These are phyloP conservation scores for Cephonodes hylas DNA, from an alignment of 2,888 invertebrate species.

Conservation along the genomic window DNA sequence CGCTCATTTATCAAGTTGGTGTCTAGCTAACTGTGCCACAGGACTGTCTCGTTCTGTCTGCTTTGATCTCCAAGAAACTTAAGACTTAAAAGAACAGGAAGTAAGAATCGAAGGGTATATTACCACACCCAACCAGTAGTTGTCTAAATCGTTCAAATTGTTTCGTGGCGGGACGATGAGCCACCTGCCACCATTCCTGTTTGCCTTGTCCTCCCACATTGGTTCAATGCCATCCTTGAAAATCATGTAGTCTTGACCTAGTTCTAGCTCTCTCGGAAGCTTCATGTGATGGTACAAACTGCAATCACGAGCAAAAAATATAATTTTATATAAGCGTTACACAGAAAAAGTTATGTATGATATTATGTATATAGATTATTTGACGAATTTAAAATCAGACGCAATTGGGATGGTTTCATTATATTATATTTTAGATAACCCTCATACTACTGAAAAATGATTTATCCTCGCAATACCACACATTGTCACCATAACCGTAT, in stretches of 20 bases:
- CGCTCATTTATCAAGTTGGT: no score
- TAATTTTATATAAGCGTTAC: neutral
- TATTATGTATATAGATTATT: no score
- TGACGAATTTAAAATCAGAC: no score
- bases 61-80: neutral
- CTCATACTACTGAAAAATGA: no score
- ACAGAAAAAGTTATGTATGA: no score
- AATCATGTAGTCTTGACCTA: conserved; percentile 92
- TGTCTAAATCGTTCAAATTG: conserved; percentile 89
- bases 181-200: conserved; percentile 96
- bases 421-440: no score
- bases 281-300: conserved; percentile 96
- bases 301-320: conserved; percentile 38
- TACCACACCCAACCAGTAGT: conserved; percentile 93
- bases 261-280: conserved; percentile 90
- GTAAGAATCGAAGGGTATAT: conserved; percentile 44
- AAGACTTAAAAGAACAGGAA: neutral
- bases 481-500: no score
- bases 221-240: conserved; percentile 94
- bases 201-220: conserved; percentile 97
- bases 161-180: conserved; percentile 91
- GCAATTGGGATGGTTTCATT: no score
- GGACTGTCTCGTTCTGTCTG: no score
- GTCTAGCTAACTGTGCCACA: no score
- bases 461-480: no score